Conservation (phyloP, 2,113 vertebrate species). For the Cardinalis cardinalis region DNA sequence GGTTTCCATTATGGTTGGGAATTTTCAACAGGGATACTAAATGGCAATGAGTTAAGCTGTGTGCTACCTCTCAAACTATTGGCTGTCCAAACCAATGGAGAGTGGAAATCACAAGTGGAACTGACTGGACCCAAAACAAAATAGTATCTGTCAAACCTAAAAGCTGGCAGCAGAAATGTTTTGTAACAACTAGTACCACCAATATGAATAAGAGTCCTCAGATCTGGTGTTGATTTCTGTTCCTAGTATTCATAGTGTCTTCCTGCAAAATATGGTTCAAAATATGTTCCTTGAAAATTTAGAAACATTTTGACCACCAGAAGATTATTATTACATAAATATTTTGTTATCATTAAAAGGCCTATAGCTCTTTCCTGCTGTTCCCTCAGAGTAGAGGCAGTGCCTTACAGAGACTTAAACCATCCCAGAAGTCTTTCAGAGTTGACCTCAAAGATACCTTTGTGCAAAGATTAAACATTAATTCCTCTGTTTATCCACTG, state of each 20-base stretch:
- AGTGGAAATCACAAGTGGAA: background rate
- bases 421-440: background rate
- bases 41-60: background rate
- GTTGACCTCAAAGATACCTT: background rate
- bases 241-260: background rate
- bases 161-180: background rate
- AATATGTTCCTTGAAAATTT: background rate
- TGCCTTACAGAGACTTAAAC: background rate
- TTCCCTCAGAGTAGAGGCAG: background rate
- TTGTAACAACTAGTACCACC: background rate
- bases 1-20: background rate
- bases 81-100: background rate
- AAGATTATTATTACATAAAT: background rate
- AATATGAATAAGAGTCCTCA: background rate
- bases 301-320: background rate
- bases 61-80: background rate
- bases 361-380: background rate
- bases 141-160: background rate
- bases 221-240: background rate
- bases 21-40: background rate
- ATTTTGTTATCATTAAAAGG: background rate
- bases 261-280: background rate
- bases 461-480: background rate
- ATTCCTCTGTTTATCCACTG: background rate
- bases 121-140: background rate